Conservation (phyloP, 2,113 vertebrate species). For the Bufo bufo region DNA sequence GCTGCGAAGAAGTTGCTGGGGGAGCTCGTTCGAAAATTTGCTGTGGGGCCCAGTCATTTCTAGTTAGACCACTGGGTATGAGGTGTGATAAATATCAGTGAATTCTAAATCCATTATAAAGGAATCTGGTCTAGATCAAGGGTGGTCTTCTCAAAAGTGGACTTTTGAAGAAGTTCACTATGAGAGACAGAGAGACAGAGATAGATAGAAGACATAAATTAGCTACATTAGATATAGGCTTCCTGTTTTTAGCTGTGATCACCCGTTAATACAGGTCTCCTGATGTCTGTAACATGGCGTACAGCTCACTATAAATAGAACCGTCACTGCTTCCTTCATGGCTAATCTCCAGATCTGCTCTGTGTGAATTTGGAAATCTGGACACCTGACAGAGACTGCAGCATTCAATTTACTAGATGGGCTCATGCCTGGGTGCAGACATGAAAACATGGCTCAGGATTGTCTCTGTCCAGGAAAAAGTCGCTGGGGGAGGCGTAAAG, state of each 20-base stretch:
- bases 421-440: background rate
- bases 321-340: background rate
- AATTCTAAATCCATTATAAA: too few species aligned
- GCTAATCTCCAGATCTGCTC: constrained; percentile 8
- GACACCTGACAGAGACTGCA: background rate
- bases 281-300: background rate
- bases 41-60: too few species aligned
- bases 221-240: background rate
- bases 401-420: background rate
- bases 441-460: background rate
- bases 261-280: background rate
- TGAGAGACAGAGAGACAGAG: too few species aligned
- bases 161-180: too few species aligned
- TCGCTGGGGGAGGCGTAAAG: background rate
- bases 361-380: constrained; percentile 28
- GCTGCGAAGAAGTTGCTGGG: too few species aligned
- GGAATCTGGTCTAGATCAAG: too few species aligned
- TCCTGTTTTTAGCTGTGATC: background rate
- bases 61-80: too few species aligned
- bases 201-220: too few species aligned
- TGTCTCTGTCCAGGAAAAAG: background rate
- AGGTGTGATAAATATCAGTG: too few species aligned
- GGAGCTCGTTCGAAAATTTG: too few species aligned
- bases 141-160: too few species aligned
- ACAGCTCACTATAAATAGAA: constrained; percentile 24